A percentile compares a stretch with the other conserved stretches of the same genome.
These are phyloP conservation scores for Poeciliopsis presidionis DNA, from an alignment of 2,797 vertebrate genomes.

Conservation along the genomic window DNA sequence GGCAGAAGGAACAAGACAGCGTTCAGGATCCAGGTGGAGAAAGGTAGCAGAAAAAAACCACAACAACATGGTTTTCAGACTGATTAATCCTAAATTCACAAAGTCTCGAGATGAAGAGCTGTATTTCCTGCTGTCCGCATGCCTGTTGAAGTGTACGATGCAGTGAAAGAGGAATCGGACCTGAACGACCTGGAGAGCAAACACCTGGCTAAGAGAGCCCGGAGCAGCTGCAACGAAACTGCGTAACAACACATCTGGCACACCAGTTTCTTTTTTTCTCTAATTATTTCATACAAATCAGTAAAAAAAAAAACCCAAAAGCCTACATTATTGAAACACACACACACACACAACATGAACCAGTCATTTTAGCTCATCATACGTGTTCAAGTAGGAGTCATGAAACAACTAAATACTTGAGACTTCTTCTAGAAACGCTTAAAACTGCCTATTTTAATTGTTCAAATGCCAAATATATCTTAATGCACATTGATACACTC, in stretches of 20 bases:
- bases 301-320: too few species aligned
- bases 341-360: too few species aligned
- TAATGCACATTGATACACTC: not conserved
- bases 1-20: conserved; percentile 93
- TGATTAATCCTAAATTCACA: not conserved
- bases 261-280: not conserved
- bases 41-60: conserved; percentile 77
- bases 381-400: too few species aligned
- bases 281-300: too few species aligned
- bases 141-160: conserved; percentile 81
- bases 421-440: not conserved
- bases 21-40: conserved; percentile 95
- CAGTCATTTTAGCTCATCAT: too few species aligned
- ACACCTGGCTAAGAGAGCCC: conserved; percentile 88
- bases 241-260: conserved; percentile 73
- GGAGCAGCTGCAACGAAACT: conserved; percentile 72
- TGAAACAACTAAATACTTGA: too few species aligned
- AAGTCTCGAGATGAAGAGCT: not conserved
- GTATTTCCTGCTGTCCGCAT: conserved; percentile 5
- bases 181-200: conserved; percentile 81
- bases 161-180: conserved; percentile 81
- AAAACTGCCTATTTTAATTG: not conserved
- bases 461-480: too few species aligned
- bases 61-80: not conserved
- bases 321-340: too few species aligned